These are phyloP conservation scores for Coelopa frigida DNA, from an alignment of 1,140 invertebrate genomes.

Conservation along the genomic window DNA sequence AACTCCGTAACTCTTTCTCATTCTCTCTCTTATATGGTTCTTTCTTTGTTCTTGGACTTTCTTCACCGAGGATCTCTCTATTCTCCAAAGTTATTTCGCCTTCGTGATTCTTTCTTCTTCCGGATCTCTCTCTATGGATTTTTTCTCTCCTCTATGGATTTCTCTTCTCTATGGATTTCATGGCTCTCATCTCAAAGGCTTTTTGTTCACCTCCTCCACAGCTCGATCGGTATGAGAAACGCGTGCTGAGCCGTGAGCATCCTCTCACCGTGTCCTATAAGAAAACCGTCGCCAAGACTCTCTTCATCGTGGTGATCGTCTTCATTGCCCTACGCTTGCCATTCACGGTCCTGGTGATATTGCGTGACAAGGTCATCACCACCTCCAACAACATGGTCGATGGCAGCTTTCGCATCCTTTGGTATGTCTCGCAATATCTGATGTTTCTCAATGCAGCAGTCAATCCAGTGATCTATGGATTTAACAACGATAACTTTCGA, in stretches of 20 bases:
- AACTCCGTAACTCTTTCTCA: too few species aligned
- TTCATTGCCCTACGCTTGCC: conserved; percentile 62
- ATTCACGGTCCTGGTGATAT: conserved; percentile 59
- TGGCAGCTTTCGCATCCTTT: conserved; percentile 50
- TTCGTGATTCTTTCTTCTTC: too few species aligned
- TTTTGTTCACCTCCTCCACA: conserved; percentile 26
- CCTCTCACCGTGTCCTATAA: conserved; percentile 54
- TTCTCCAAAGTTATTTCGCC: too few species aligned
- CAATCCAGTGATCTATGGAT: conserved; percentile 68
- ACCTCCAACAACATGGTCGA: conserved; percentile 36
- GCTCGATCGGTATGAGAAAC: conserved; percentile 54
- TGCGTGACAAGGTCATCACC: conserved; percentile 47
- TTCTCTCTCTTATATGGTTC: too few species aligned
- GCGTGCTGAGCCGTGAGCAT: conserved; percentile 49
- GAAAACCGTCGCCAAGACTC: conserved; percentile 58
- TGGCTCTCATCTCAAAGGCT: too few species aligned
- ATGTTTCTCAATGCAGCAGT: conserved; percentile 63
- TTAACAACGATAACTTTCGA: conserved; percentile 60
- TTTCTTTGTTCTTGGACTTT: too few species aligned
- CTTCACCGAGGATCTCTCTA: too few species aligned
- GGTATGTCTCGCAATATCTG: conserved; percentile 60
- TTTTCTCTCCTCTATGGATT: too few species aligned
- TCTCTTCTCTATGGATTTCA: too few species aligned
- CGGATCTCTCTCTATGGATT: too few species aligned
- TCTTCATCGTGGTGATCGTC: conserved; percentile 59